A percentile compares a stretch with the other conserved stretches of the same genome.
Evolutionary conservation across 2,888 invertebrate genomes (phyloP).

Genomic region (Pammene aurita): DNA sequence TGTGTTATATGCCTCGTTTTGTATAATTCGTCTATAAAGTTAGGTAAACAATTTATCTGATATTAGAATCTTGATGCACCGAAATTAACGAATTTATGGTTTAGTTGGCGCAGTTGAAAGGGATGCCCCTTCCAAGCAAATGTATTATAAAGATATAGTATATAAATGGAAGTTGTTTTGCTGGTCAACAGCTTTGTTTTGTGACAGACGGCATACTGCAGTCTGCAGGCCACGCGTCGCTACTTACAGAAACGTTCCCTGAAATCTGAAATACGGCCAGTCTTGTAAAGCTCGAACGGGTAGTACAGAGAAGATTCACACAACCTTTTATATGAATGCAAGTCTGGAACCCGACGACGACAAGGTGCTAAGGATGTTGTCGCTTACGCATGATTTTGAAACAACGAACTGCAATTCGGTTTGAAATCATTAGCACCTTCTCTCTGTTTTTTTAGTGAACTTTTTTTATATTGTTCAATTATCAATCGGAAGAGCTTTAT

Average conservation of each 20-base stretch:
- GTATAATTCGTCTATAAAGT: conserved; percentile 45
- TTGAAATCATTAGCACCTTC: too few relatives aligned
- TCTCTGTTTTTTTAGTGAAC: background rate
- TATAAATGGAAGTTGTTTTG: conserved; percentile 13
- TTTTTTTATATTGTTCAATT: background rate
- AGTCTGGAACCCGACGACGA: too few relatives aligned
- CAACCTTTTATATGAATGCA: background rate
- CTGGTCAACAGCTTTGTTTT: conserved; percentile 19
- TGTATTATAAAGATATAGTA: too few relatives aligned
- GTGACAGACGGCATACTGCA: background rate
- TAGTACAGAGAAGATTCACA: too few relatives aligned
- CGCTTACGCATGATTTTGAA: too few relatives aligned
- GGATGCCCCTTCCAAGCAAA: conserved; percentile 9
- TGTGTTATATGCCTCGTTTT: conserved; percentile 45
- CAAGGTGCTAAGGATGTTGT: too few relatives aligned
- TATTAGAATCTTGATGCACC: conserved; percentile 36
- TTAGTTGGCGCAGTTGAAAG: conserved; percentile 13
- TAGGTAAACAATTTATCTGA: conserved; percentile 38
- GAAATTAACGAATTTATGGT: conserved; percentile 39
- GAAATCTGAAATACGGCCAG: conserved; percentile 10
- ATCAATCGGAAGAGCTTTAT: conserved; percentile 7
- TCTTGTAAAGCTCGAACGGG: conserved; percentile 13
- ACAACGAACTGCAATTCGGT: too few relatives aligned
- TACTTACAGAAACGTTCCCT: conserved; percentile 16
- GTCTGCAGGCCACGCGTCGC: conserved; percentile 15